Evolutionary conservation across 2,888 invertebrate species (phyloP), one percentile per base, ranked within the genome.

Genomic region (Drosophila quinaria): DNA sequence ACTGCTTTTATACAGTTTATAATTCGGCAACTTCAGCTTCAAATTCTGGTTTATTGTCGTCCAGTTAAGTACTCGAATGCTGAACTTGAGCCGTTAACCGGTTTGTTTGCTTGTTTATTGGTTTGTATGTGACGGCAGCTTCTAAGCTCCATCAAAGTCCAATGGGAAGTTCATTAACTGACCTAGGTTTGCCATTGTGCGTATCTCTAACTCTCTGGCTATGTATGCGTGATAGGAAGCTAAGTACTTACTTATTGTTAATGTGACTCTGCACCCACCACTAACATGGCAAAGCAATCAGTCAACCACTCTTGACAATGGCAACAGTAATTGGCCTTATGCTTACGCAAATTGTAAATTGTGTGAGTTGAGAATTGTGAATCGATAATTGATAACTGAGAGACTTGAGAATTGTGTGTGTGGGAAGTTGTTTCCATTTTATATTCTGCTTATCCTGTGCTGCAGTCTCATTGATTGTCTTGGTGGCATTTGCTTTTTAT

Each of bases 21-120:
- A 59, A 67, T 67, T 61, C 37, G 64, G 61, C 63, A 49, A 66
- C 50, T 76, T 72, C 80, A 55, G 72, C 54, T 73, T 72, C 80
- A 55, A 79, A 78, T 78, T 76, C 78, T 78, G 70, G 72, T 76
- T 72, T 64, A 44, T 59, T 17, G 56, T 39, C 70, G 65, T 6
- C 25, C 5, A 25, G 25, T 67, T 35, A 58, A 58, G 75, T 76
- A 75, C 77, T 62, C 51, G 44, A 41, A 22, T 59, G 58, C 55
- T 77, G 87, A 74, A 73, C 78, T 87, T 81, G 81, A 87, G 83
- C 67, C 59, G 59, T 22, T 35, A 87, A 90, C 90, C 78, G 87
- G 90, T 90, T 89, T 74, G 31, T 22, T 47, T 13, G 29, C 8
- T 25, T 25, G 25, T 25, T 25, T 73, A 22, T 19, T n/a, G n/a